These are phyloP conservation scores for Pseudopipra pipra DNA, from an alignment of 2,113 vertebrate genomes.

Conservation along the genomic window DNA sequence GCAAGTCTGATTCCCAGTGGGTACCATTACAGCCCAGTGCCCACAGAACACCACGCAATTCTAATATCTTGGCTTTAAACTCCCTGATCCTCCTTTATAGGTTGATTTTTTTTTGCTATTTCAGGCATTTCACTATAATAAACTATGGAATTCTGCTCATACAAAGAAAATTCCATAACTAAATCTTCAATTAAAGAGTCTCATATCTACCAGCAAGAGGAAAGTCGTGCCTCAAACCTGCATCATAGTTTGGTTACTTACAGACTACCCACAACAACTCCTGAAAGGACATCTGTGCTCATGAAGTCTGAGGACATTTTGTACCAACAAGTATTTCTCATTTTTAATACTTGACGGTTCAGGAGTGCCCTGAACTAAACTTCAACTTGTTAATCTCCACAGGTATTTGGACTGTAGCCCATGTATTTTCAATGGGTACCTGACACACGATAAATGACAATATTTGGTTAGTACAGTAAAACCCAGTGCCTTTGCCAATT, in stretches of 20 bases:
- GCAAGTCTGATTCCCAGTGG: neutral
- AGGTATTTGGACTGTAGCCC: neutral
- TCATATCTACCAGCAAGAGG: constrained; percentile 10
- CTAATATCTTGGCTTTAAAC: neutral
- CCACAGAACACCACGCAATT: neutral
- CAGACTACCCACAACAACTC: neutral
- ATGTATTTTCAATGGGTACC: neutral
- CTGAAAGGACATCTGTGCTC: neutral
- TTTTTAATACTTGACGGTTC: neutral
- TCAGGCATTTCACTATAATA: constrained; percentile 59
- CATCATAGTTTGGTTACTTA: neutral
- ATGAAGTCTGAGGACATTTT: neutral
- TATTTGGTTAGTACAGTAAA: neutral
- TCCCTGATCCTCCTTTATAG: neutral
- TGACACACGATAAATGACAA: neutral
- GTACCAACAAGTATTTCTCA: neutral
- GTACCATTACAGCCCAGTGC: neutral
- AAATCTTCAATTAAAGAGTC: constrained; percentile 33
- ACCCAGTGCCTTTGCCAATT: neutral
- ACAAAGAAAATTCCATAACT: constrained; percentile 14
- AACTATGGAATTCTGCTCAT: constrained; percentile 44
- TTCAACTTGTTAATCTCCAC: neutral
- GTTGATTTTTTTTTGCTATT: neutral
- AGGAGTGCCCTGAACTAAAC: neutral
- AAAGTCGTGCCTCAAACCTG: neutral